Conservation (phyloP, 2,797 vertebrate species). For the Xenentodon cancila region DNA sequence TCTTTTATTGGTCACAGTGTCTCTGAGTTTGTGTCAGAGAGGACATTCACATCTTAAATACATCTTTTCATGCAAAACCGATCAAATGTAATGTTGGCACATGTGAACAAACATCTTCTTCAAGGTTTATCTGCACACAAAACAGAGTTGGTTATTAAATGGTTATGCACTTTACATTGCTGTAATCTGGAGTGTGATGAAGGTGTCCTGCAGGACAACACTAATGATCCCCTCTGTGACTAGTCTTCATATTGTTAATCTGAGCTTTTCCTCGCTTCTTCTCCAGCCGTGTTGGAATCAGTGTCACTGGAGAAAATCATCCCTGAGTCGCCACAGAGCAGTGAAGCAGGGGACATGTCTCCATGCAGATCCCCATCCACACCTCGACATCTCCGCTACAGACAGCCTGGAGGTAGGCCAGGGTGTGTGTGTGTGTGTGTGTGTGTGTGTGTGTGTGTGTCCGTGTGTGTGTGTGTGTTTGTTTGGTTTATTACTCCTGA, state of each 20-base stretch:
- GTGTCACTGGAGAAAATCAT: slow-evolving; percentile 88
- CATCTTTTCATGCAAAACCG: not conserved
- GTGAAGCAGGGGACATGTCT: slow-evolving; percentile 88
- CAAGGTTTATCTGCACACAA: no score
- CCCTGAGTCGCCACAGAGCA: slow-evolving; percentile 84
- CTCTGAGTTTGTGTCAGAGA: no score
- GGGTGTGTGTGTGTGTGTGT: slow-evolving; percentile 8
- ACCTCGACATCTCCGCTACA: slow-evolving; percentile 93
- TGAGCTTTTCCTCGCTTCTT: slow-evolving; percentile 21
- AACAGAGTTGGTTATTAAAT: not conserved
- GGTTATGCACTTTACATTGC: no score
- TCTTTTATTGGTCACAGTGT: not conserved
- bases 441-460: slow-evolving; percentile 19
- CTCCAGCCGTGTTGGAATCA: slow-evolving; percentile 89
- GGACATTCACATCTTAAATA: not conserved
- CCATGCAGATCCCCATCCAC: slow-evolving; percentile 93
- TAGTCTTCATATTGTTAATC: not conserved
- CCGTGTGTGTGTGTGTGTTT: slow-evolving; percentile 2
- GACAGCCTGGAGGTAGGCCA: slow-evolving; percentile 88
- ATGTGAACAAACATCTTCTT: no score
- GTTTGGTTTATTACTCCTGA: slow-evolving; percentile 39
- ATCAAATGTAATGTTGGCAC: not conserved
- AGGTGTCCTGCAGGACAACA: slow-evolving; percentile 5
- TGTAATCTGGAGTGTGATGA: no score
- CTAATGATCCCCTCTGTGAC: slow-evolving; percentile 7